Base-by-base conservation (phyloP, 2,113 vertebrate genomes). In the Seriola rivoliana region DNA sequence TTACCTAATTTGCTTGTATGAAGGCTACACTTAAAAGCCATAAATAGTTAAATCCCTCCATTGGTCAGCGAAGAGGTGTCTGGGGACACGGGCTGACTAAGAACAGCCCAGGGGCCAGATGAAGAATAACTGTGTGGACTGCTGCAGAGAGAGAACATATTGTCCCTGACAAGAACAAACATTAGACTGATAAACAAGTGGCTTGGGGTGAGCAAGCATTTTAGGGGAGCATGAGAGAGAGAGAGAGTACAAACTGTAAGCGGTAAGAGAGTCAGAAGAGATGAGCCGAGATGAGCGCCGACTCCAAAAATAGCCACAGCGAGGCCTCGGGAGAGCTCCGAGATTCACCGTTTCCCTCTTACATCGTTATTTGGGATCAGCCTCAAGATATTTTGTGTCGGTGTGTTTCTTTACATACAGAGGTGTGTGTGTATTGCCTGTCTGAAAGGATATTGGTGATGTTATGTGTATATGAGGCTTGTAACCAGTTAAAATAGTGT, bases 101-200 rank as follows among this genome's bases (percentile, higher is more conserved):
- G 87, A 91, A 87, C 81, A 89, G 90, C 89, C 90, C 73, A 86
- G 81, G 88, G 90, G 91, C 87, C 85, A 76, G 42, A 84, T 85
- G 88, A 88, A 80, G 89, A 90, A 89, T 91, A 89, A 89, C 79
- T 64, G 75, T 91, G 87, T 82, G 50, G 85, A 90, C 80, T 70
- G 77, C 85, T 77, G 60, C 69, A 57, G 80, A 89, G 68, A 82
- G 71, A 80, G 75, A 87, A 92, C 90, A 88, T 89, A 91, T 89
- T 92, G 92, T 89, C 75, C 88, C 84, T 83, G 88, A 92, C 89
- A 90, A 80, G 90, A 92, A 87, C 86, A 83, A 86, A 88, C 89
- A 88, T 87, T 74, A 90, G 81, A 87, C 84, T 78, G 82, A 92
- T 93, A 93, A 92, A 90, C 86, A 93, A 90, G 78, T 84, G 76